Evolutionary conservation across 1,140 invertebrate genomes (phyloP).

Genomic region (Macrosteles quadrilineatus): DNA sequence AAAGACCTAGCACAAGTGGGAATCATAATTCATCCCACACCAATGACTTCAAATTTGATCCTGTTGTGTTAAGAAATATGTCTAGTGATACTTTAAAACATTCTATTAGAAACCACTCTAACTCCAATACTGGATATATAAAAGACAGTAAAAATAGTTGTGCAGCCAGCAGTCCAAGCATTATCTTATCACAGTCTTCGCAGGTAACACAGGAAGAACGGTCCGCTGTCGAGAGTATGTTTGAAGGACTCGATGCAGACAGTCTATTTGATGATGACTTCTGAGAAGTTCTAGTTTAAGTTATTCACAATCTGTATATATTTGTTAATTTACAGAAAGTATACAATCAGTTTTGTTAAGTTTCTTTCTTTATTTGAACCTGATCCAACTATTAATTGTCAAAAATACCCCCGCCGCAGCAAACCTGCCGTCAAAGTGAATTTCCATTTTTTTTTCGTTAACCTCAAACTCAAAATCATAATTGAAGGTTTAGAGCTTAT

Average conservation of each 20-base stretch:
- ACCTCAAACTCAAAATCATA: too few relatives aligned
- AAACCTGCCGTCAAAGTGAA: too few relatives aligned
- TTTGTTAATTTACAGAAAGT: too few relatives aligned
- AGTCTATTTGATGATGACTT: conserved; percentile 22
- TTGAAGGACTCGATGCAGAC: conserved; percentile 25
- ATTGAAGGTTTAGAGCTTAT: too few relatives aligned
- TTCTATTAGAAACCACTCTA: background rate
- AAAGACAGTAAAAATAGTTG: background rate
- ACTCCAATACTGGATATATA: background rate
- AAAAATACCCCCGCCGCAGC: too few relatives aligned
- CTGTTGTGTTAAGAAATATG: background rate
- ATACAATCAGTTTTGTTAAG: too few relatives aligned
- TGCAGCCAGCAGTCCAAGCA: background rate
- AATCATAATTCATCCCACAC: background rate
- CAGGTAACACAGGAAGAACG: conserved; percentile 1
- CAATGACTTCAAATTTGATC: background rate
- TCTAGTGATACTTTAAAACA: background rate
- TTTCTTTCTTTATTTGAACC: too few relatives aligned
- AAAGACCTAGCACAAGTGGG: background rate
- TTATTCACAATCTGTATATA: background rate
- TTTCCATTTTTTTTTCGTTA: too few relatives aligned
- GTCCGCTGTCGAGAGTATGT: conserved; percentile 19
- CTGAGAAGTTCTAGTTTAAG: background rate
- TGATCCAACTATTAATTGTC: too few relatives aligned
- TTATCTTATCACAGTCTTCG: conserved; percentile 2